Evolutionary conservation across 2,888 invertebrate genomes (phyloP).

Genomic region (Temnothorax rugatulus): DNA sequence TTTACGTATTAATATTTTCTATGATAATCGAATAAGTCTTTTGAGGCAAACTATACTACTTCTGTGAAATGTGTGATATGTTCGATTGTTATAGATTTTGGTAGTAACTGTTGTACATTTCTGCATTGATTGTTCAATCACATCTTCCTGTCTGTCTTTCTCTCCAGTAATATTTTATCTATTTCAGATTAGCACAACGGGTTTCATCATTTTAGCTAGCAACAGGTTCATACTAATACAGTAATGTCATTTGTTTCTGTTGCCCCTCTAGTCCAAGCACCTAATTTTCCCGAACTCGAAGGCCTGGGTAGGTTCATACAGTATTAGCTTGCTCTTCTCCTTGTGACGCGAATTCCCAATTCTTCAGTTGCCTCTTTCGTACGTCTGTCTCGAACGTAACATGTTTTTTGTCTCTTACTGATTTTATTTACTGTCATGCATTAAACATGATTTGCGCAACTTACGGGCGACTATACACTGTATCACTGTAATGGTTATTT

Average conservation of each 20-base stretch:
- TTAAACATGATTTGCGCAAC: conserved; percentile 47
- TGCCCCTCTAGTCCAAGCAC: conserved; percentile 88
- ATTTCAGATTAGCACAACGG: conserved; percentile 62
- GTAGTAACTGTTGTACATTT: conserved; percentile 31
- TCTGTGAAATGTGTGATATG: conserved; percentile 2
- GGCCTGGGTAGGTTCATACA: conserved; percentile 88
- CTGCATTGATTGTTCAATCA: conserved; percentile 38
- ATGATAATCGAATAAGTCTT: conserved; percentile 31
- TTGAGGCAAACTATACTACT: not conserved
- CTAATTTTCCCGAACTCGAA: conserved; percentile 89
- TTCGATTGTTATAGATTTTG: conserved; percentile 34
- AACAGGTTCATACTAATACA: conserved; percentile 82
- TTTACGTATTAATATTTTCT: conserved; percentile 20
- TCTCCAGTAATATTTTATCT: conserved; percentile 47
- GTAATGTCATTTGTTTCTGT: conserved; percentile 85
- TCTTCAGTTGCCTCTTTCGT: conserved; percentile 55
- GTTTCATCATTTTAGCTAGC: conserved; percentile 69
- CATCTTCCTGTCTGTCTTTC: conserved; percentile 31
- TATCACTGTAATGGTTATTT: conserved; percentile 53
- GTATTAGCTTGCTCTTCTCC: conserved; percentile 84
- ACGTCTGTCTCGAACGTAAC: conserved; percentile 13
- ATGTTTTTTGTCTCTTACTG: not conserved
- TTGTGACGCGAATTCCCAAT: conserved; percentile 65
- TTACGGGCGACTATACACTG: conserved; percentile 38
- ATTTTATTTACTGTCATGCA: conserved; percentile 46